phyloP scores from a whole-genome alignment of 2,888 invertebrate species.

The Ectropis crepuscularia region DNA sequence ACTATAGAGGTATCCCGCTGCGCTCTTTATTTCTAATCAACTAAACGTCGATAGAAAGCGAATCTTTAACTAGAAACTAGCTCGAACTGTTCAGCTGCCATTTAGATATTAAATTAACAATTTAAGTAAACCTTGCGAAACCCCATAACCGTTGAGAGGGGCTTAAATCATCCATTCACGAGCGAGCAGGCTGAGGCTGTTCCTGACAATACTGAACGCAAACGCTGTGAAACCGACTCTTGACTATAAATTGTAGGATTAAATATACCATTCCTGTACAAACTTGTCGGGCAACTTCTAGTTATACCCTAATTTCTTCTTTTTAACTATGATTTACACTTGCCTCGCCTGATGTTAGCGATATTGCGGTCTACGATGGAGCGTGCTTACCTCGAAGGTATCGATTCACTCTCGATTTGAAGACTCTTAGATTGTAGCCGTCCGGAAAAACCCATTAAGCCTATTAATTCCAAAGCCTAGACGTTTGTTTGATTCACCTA shows the following conservation, averaged over 20 bases:
- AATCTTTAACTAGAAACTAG: conserved; percentile 1
- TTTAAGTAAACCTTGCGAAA: conserved; percentile 9
- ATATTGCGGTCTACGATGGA: too few relatives aligned
- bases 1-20: too few relatives aligned
- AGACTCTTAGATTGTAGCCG: too few relatives aligned
- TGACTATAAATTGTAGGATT: conserved; percentile 27
- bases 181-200: conserved; percentile 8
- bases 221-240: conserved; percentile 45
- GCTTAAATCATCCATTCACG: conserved; percentile 15
- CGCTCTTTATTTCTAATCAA: not conserved
- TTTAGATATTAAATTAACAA: conserved; percentile 20
- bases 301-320: too few relatives aligned
- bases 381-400: too few relatives aligned
- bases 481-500: too few relatives aligned
- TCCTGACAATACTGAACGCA: conserved; percentile 39
- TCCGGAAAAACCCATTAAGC: too few relatives aligned
- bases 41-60: conserved; percentile 2
- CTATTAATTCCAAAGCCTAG: too few relatives aligned
- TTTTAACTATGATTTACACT: too few relatives aligned
- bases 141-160: conserved; percentile 18
- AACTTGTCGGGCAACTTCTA: not conserved
- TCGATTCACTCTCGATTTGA: too few relatives aligned
- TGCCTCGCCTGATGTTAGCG: too few relatives aligned
- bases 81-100: conserved; percentile 2
- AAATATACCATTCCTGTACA: not conserved